Base-by-base conservation (phyloP, 2,888 invertebrate species). In the Calliphora vomitoria region DNA sequence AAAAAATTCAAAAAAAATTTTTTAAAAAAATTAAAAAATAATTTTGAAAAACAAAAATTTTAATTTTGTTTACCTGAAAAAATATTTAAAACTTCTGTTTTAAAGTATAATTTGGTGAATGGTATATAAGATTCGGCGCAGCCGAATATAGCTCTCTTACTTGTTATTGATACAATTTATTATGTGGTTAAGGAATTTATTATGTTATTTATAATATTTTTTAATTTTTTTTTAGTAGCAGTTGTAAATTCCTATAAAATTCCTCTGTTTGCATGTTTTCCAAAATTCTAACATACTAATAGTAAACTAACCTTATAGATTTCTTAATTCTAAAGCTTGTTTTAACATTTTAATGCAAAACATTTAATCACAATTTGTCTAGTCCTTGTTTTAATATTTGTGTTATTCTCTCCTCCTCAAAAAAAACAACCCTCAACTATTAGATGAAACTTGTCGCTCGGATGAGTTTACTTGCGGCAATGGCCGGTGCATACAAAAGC, bases 401-500 rank as follows among this genome's bases (percentile, higher is more conserved):
- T 69, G 62, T 11, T 31, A 18, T 47, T 35, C 3, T 62, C n/a
- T 20, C 1, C 25, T 4, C 62, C 13, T 41, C 20, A 4, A 66
- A 44, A 66, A 44, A 18, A 41, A 41, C 60, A 64, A 55, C 41
- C 38, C 20, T 11, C 25, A 20, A 55, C 15, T 50, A 3, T 15
- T 18, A 98, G 98, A 98, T 95, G 97, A 97, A 92, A 98, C 98
- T 31, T 98, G 98, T 94, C 96, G 98, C 89, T 96, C 97, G 76
- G 98, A 98, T 93, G 98, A 98, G 94, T 98, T 98, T 93, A 97
- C 98, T n/a, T 98, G 98, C 94, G 96, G 95, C 76, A 97, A 98
- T 93, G 97, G 98, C 82, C 97, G 97, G 91, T 98, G 98, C 93
- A 97, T 98, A 91, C 97, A 97, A 92, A 95, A 96, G 89, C 95